Evolutionary conservation across 2,113 vertebrate species (phyloP).

Genomic region (Bucco capensis): DNA sequence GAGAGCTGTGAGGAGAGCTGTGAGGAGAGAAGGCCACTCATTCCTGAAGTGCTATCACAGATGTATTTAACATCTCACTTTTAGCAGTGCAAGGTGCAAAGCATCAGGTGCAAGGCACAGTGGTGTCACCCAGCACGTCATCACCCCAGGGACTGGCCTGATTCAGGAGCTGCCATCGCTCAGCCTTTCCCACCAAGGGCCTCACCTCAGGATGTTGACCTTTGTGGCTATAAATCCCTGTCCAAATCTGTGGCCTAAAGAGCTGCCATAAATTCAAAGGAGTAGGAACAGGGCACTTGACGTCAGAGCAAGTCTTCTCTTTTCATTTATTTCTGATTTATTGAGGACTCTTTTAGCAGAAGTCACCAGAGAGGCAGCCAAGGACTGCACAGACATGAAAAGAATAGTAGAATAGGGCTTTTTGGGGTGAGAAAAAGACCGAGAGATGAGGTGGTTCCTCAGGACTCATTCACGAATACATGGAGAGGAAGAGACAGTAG

Average conservation of each 20-base stretch:
- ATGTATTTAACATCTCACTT: neutral
- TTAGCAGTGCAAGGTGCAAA: neutral
- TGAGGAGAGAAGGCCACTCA: neutral
- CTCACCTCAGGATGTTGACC: neutral
- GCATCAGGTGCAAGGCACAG: accelerated
- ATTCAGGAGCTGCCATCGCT: neutral
- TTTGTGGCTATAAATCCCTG: neutral
- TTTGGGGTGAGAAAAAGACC: neutral
- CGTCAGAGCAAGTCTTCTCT: accelerated
- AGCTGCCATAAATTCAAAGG: neutral
- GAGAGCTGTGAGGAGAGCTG: accelerated
- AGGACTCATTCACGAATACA: accelerated
- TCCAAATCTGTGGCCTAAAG: neutral
- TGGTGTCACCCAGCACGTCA: accelerated
- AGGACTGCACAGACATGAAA: neutral
- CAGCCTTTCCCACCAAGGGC: neutral
- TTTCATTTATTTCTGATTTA: neutral
- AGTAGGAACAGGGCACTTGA: neutral
- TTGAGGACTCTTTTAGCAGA: neutral
- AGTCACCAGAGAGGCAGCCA: accelerated
- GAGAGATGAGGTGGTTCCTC: neutral
- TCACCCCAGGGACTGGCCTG: accelerated
- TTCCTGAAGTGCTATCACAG: neutral
- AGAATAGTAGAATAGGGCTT: neutral
- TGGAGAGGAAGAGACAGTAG: neutral